phyloP scores from a whole-genome alignment of 1,140 invertebrate genomes.

The Drosophila hydei region DNA sequence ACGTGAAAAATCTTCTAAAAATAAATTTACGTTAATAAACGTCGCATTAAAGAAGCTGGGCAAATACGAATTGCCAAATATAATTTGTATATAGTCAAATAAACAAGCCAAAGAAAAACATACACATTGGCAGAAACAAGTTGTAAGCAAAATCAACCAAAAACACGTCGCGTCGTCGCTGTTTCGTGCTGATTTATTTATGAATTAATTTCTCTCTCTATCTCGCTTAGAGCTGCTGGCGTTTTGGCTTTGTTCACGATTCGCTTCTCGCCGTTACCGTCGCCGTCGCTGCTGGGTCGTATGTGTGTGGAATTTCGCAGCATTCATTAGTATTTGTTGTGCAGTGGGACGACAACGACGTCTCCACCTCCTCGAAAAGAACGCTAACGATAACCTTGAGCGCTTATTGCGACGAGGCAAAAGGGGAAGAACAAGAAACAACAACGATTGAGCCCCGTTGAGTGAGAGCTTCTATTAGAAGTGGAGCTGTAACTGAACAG shows the following conservation, averaged over 20 bases:
- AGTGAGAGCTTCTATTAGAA: constrained; percentile 32
- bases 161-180: constrained; percentile 51
- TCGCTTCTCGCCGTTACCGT: constrained; percentile 32
- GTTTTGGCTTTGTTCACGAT: constrained; percentile 56
- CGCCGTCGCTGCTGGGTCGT: constrained; percentile 18
- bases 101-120: constrained; percentile 43
- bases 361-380: constrained; percentile 32
- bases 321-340: constrained; percentile 55
- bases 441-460: constrained; percentile 26
- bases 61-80: constrained; percentile 45
- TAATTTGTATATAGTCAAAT: constrained; percentile 37
- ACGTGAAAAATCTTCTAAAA: constrained; percentile 54
- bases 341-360: constrained; percentile 52
- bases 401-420: constrained; percentile 16
- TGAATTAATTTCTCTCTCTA: constrained; percentile 73
- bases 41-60: constrained; percentile 37
- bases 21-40: constrained; percentile 47
- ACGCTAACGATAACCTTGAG: constrained; percentile 41
- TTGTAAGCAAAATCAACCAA: constrained; percentile 38
- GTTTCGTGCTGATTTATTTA: constrained; percentile 70
- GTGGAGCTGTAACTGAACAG: constrained; percentile 24
- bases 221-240: constrained; percentile 42
- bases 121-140: constrained; percentile 32
- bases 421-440: background rate
- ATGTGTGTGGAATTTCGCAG: constrained; percentile 59